phyloP scores from a whole-genome alignment of 1,140 invertebrate genomes.

The Cotesia typhae region DNA sequence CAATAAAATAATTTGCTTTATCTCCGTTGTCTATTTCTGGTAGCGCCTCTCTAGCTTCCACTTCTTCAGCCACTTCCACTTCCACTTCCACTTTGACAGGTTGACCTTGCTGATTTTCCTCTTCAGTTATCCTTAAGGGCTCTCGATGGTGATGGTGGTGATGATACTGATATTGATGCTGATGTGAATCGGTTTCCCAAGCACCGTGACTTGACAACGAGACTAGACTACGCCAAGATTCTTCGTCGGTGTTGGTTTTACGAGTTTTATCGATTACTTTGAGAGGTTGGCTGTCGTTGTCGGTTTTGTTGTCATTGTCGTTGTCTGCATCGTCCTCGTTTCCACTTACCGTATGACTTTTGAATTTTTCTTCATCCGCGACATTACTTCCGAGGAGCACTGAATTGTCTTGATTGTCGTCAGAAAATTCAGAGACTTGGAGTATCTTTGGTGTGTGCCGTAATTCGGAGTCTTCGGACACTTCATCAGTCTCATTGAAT shows the following conservation, averaged over 20 bases:
- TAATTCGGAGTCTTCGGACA: slow-evolving; percentile 31
- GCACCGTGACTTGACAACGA: slow-evolving; percentile 13
- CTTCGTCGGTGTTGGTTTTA: slow-evolving; percentile 27
- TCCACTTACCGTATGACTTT: slow-evolving; percentile 26
- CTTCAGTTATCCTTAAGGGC: slow-evolving; percentile 17
- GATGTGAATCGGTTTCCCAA: slow-evolving; percentile 22
- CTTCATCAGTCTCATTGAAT: slow-evolving; percentile 21
- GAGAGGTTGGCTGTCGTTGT: too few species aligned
- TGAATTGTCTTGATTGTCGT: slow-evolving; percentile 23
- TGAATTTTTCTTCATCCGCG: slow-evolving; percentile 51
- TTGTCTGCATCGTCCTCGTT: not conserved
- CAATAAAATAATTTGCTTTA: not conserved
- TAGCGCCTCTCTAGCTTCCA: not conserved
- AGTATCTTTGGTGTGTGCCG: slow-evolving; percentile 29
- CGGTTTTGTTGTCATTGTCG: not conserved
- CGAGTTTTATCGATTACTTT: slow-evolving; percentile 32
- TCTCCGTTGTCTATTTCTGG: not conserved
- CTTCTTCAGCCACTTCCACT: not conserved
- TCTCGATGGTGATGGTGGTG: slow-evolving; percentile 13
- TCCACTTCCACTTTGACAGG: not conserved
- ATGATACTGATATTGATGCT: too few species aligned
- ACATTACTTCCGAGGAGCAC: slow-evolving; percentile 41
- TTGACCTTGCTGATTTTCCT: slow-evolving; percentile 2
- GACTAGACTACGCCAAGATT: slow-evolving; percentile 31
- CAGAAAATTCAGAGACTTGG: slow-evolving; percentile 32